Conservation (phyloP, 2,888 invertebrate species). For the Falcaria lacertinaria region DNA sequence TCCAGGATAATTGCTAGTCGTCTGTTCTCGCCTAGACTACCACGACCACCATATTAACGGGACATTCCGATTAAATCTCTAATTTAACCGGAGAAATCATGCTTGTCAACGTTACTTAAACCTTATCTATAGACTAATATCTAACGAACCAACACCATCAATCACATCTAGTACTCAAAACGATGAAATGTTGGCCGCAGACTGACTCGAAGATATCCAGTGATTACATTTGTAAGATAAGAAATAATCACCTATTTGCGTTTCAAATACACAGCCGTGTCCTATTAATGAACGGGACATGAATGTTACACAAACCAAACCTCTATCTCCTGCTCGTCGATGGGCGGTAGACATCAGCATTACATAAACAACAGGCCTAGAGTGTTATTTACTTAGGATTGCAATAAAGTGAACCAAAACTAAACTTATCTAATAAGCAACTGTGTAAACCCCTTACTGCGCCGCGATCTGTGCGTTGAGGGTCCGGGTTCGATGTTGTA, state of each 20-base stretch:
- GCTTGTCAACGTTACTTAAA: slow-evolving; percentile 33
- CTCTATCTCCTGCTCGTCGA: background rate
- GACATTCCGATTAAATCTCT: slow-evolving; percentile 56
- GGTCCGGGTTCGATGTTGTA: background rate
- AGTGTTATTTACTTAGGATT: slow-evolving; percentile 25
- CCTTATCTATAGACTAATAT: slow-evolving; percentile 28
- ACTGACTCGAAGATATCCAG: slow-evolving; percentile 25
- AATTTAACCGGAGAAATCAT: slow-evolving; percentile 52
- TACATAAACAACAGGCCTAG: background rate
- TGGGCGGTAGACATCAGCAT: background rate
- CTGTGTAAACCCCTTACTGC: background rate
- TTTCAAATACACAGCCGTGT: slow-evolving; percentile 14
- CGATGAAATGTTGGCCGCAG: slow-evolving; percentile 34
- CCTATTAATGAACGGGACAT: slow-evolving; percentile 12
- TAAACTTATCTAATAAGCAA: slow-evolving; percentile 8
- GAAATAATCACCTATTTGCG: slow-evolving; percentile 27
- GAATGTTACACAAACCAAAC: background rate
- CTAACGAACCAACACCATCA: slow-evolving; percentile 34
- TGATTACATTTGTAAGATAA: slow-evolving; percentile 31
- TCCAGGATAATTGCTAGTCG: slow-evolving; percentile 59
- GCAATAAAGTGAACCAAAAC: slow-evolving; percentile 17
- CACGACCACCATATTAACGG: slow-evolving; percentile 55
- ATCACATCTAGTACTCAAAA: slow-evolving; percentile 26
- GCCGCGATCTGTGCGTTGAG: background rate
- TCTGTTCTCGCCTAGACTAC: slow-evolving; percentile 21